Base-by-base conservation (phyloP, 2,888 invertebrate genomes). In the Oscheius myriophilus region DNA sequence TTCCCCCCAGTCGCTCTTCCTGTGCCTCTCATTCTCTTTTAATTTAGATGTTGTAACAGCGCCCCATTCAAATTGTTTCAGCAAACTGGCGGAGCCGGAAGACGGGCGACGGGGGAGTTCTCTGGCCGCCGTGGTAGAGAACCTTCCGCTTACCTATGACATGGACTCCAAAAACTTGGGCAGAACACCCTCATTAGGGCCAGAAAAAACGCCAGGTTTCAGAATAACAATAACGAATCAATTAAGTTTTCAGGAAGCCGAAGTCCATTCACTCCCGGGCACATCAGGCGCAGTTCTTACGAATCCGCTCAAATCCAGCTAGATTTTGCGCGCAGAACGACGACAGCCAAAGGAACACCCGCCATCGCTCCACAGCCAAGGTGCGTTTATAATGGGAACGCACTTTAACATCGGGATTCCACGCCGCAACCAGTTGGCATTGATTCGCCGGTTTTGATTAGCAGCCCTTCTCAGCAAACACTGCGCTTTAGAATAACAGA, bases 221-320 rank as follows among this genome's bases (percentile, higher is more conserved):
- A n/a, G n/a, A 12, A 14, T 43, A 16, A 43, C 12, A 16, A 43
- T 16, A 16, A 43, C 45, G n/a, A 43, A 43, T 43, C n/a, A n/a
- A n/a, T n/a, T n/a, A n/a, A 9, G 33, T 23, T 7, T 42, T 16
- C 18, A 52, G 51, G 39, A 21, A 62, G 51, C 12, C 23, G 46
- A 46, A 61, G 62, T 12, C 66, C 61, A 25, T 81, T 81, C 69
- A 74, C 72, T 46, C 71, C 78, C 12, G 79, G 81, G 43, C 82
- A 82, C 67, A 79, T 77, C 25, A 71, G 82, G 42, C 72, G 79
- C 52, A 75, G 76, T 63, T 80, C 80, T 14, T 82, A 82, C 73
- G 82, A 82, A 66, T 76, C 78, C 25, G 78, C 81, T 14, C 74
- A 78, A 42, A 79, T 79, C 45, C 76, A 76, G 49, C 68, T 81